Conservation (phyloP, 1,140 invertebrate genomes). For the Hylaeus volcanicus region DNA sequence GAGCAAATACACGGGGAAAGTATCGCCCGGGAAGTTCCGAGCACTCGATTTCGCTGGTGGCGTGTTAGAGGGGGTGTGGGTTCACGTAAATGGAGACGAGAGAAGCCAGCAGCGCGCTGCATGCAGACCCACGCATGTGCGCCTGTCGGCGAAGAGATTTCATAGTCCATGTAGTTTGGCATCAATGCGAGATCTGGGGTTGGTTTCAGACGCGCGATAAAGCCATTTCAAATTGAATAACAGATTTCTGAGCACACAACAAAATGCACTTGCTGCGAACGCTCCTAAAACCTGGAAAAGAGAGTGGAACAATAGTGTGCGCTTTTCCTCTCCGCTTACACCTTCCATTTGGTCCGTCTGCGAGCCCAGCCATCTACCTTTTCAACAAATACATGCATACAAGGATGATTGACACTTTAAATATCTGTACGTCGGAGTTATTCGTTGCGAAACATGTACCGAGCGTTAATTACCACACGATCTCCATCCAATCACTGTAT, state of each 20-base stretch:
- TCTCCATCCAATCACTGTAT: neutral
- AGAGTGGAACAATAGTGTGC: constrained; percentile 53
- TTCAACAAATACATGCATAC: constrained; percentile 1
- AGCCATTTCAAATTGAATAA: constrained; percentile 68
- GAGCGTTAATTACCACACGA: neutral
- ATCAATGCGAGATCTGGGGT: constrained; percentile 65
- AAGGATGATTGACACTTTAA: constrained; percentile 26
- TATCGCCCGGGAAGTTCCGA: constrained; percentile 54
- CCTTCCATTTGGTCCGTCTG: constrained; percentile 38
- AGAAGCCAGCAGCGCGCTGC: constrained; percentile 38
- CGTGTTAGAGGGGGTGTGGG: constrained; percentile 32
- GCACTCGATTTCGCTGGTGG: constrained; percentile 52
- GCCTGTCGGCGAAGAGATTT: constrained; percentile 56
- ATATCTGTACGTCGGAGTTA: neutral
- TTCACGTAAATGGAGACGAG: constrained; percentile 35
- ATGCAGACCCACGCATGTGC: constrained; percentile 23
- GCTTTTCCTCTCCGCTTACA: constrained; percentile 46
- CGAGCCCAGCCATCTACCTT: neutral
- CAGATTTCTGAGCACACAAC: constrained; percentile 67
- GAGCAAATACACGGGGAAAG: constrained; percentile 43
- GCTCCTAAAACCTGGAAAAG: constrained; percentile 58
- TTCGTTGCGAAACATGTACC: neutral
- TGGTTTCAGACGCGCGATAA: constrained; percentile 64
- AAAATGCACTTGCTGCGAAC: constrained; percentile 65
- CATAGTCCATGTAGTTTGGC: constrained; percentile 67